These are phyloP conservation scores for Scaptomyza parva DNA, from an alignment of 2,888 invertebrate genomes.

Conservation along the genomic window DNA sequence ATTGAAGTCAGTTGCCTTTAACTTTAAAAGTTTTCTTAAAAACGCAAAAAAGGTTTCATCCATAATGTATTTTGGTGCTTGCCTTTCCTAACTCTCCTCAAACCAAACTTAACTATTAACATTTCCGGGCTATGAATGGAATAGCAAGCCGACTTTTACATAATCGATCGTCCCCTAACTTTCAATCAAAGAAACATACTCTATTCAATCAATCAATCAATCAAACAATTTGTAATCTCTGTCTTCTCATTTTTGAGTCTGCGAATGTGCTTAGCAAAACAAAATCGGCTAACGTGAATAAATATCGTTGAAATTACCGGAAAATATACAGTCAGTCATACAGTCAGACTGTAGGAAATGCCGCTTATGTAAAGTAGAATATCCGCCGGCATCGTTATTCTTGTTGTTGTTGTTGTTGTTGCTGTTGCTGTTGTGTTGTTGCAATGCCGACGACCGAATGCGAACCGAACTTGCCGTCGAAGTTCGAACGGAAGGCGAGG, in stretches of 20 bases:
- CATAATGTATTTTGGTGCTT: too few species aligned
- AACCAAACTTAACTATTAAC: background rate
- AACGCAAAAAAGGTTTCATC: too few species aligned
- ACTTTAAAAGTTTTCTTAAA: too few species aligned
- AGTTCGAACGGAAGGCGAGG: slow-evolving; percentile 49
- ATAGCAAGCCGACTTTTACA: background rate
- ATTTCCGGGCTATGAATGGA: background rate
- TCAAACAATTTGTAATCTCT: slow-evolving; percentile 28
- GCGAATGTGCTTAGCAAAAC: slow-evolving; percentile 61
- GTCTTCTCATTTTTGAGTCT: background rate
- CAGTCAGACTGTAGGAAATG: slow-evolving; percentile 60
- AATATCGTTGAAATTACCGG: slow-evolving; percentile 60
- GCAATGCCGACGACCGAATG: slow-evolving; percentile 35
- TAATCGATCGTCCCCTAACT: background rate
- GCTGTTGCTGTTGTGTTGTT: too few species aligned
- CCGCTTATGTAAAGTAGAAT: slow-evolving; percentile 83
- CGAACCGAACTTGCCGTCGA: slow-evolving; percentile 25
- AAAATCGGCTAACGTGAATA: slow-evolving; percentile 48
- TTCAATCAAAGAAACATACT: slow-evolving; percentile 1
- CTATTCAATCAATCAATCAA: slow-evolving; percentile 10
- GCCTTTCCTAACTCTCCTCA: too few species aligned
- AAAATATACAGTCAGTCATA: slow-evolving; percentile 45
- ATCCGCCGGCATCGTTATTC: slow-evolving; percentile 67
- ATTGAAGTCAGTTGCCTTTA: too few species aligned
- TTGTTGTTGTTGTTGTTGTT: too few species aligned